Percentiles rank a stretch among this genome's conserved stretches.
phyloP scores from a whole-genome alignment of 2,888 invertebrate genomes.

The Hedychridium roseum region DNA sequence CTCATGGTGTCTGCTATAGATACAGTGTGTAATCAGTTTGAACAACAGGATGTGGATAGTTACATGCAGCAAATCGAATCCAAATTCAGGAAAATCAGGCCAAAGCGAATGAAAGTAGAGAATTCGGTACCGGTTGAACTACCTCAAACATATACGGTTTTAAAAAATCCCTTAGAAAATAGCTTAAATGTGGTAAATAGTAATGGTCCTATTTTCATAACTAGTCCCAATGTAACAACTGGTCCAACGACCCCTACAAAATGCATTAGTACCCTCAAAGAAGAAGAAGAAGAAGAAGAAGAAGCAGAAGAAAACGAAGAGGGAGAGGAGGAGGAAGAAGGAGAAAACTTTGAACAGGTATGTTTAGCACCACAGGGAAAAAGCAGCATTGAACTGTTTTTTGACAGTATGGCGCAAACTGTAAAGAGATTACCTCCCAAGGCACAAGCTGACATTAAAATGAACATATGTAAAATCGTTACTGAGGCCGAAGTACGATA shows the following conservation, averaged over 20 bases:
- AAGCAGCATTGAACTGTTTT: constrained; percentile 52
- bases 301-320: constrained; percentile 10
- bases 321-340: constrained; percentile 23
- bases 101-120: constrained; percentile 19
- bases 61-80: constrained; percentile 52
- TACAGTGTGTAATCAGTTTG: constrained; percentile 14
- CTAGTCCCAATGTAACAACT: constrained; percentile 7
- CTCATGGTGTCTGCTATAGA: constrained; percentile 5
- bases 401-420: constrained; percentile 55
- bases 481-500: constrained; percentile 52
- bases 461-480: constrained; percentile 57
- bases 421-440: constrained; percentile 52
- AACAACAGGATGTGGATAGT: constrained; percentile 36
- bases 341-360: constrained; percentile 23
- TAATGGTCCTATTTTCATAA: constrained; percentile 25
- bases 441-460: constrained; percentile 55
- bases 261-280: neutral
- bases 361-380: constrained; percentile 36
- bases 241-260: constrained; percentile 2
- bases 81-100: constrained; percentile 54
- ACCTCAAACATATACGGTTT: neutral
- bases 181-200: neutral
- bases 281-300: constrained; percentile 1
- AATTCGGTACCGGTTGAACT: neutral
- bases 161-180: neutral